Base-by-base conservation (phyloP, 2,113 vertebrate genomes). In the Aythya baeri region DNA sequence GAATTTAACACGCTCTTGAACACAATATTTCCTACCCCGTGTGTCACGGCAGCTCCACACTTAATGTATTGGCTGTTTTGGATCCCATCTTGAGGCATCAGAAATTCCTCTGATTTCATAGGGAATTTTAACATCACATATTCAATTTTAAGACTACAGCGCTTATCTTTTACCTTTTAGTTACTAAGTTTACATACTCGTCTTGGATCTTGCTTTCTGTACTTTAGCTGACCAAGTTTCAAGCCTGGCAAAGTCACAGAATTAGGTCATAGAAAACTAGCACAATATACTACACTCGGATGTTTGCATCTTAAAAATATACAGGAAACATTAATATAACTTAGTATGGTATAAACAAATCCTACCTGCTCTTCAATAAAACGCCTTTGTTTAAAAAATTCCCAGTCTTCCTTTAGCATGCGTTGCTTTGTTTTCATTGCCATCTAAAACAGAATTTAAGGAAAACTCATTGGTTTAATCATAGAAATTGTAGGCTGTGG, bases 291-390 rank as follows among this genome's bases (percentile, higher is more conserved):
- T 92, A 74, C 18, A 83, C 41, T 76, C n/a, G 7, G 6, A 43
- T 2, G 11, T 21, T 83, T 82, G 27, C 54, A 68, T 41, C 25
- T 75, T 43, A 66, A 4, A 86, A 88, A 81, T 44, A 34, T 1
- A 86, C 10, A 78, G 7, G 31, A 71, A 86, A 34, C 54, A 75
- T 80, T 59, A 63, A 10, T 63, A 22, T 18, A 70, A 77, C 23
- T 91, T 62, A 63, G 17, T 57, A 81, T 3, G 6, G 84, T 55
- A 72, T 59, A 32, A 49, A 79, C 61, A 79, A 80, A 61, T 80
- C 96, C 80, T 98, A 99, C 99, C 99, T 99, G 99, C 94, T 99
- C 99, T 95, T 99, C 99, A 68, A 99, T 98, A 98, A 99, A 98
- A 83, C 98, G 98, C 41, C 99, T 98, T 93, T 99, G 99, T 90